Conservation (phyloP, 2,797 vertebrate species). For the Squalus acanthias region DNA sequence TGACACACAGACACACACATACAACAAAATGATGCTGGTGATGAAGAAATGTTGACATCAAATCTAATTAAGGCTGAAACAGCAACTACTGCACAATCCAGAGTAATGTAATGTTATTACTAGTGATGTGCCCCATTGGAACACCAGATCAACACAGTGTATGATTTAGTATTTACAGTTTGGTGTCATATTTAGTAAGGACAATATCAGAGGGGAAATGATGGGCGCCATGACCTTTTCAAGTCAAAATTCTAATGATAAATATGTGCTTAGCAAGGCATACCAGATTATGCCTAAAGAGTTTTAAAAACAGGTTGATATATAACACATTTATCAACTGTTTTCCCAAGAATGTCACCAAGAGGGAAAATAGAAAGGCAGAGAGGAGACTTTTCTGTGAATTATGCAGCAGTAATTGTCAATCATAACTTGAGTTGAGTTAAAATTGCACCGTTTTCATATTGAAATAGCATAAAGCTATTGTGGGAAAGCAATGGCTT, state of each 20-base stretch:
- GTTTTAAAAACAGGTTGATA: slow-evolving; percentile 75
- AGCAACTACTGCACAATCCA: slow-evolving; percentile 55
- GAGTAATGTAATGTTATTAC: slow-evolving; percentile 68
- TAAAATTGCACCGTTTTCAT: slow-evolving; percentile 77
- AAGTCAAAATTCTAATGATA: slow-evolving; percentile 67
- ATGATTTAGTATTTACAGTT: slow-evolving; percentile 59
- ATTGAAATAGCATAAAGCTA: slow-evolving; percentile 84
- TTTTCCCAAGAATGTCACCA: slow-evolving; percentile 76
- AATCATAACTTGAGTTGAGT: slow-evolving; percentile 76
- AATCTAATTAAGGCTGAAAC: slow-evolving; percentile 78
- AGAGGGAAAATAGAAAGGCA: slow-evolving; percentile 74
- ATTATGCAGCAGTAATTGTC: slow-evolving; percentile 87
- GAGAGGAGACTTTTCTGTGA: slow-evolving; percentile 73
- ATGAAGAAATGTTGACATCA: slow-evolving; percentile 83
- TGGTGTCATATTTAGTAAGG: slow-evolving; percentile 64
- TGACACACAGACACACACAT: slow-evolving; percentile 72
- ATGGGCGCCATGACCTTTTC: slow-evolving; percentile 70
- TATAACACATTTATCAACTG: slow-evolving; percentile 82
- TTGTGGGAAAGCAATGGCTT: slow-evolving; percentile 70
- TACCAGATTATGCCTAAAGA: slow-evolving; percentile 75
- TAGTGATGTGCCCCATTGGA: slow-evolving; percentile 61
- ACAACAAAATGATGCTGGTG: slow-evolving; percentile 67
- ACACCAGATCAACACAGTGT: slow-evolving; percentile 56
- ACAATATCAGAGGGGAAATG: slow-evolving; percentile 69
- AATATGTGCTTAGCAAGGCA: slow-evolving; percentile 70